Conservation (phyloP, 2,888 invertebrate species). For the Cataglyphis livida region DNA sequence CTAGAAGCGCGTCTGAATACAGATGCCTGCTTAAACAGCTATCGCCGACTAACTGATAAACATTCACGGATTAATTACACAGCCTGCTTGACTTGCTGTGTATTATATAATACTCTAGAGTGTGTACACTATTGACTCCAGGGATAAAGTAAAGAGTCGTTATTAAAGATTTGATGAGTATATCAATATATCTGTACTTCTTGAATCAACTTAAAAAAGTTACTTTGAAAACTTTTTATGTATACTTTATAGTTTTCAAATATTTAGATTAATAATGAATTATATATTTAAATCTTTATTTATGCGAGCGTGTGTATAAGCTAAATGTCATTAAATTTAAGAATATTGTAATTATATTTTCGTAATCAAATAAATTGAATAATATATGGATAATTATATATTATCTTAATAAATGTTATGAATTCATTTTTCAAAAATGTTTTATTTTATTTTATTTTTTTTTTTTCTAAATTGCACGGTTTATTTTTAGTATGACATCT, state of each 20-base stretch:
- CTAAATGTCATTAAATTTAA: neutral
- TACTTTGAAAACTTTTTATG: neutral
- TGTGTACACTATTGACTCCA: neutral
- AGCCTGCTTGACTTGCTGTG: neutral
- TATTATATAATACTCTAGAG: slow-evolving; percentile 17
- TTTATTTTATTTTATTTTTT: neutral
- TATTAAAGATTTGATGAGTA: slow-evolving; percentile 1
- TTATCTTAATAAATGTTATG: neutral
- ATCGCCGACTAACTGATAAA: slow-evolving; percentile 46
- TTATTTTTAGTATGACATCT: neutral
- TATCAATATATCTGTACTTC: neutral
- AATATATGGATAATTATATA: neutral
- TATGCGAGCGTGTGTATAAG: neutral
- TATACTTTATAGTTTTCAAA: neutral
- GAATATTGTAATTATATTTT: neutral
- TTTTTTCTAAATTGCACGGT: neutral
- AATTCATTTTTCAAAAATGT: neutral
- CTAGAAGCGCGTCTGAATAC: slow-evolving; percentile 39
- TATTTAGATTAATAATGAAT: neutral
- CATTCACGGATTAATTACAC: slow-evolving; percentile 49
- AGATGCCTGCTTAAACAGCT: slow-evolving; percentile 44
- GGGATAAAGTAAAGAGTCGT: neutral
- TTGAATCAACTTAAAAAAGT: neutral
- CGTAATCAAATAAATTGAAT: neutral
- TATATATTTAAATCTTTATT: neutral